Evolutionary conservation across 1,140 invertebrate species (phyloP).

Genomic region (Macrostomum lignano): DNA sequence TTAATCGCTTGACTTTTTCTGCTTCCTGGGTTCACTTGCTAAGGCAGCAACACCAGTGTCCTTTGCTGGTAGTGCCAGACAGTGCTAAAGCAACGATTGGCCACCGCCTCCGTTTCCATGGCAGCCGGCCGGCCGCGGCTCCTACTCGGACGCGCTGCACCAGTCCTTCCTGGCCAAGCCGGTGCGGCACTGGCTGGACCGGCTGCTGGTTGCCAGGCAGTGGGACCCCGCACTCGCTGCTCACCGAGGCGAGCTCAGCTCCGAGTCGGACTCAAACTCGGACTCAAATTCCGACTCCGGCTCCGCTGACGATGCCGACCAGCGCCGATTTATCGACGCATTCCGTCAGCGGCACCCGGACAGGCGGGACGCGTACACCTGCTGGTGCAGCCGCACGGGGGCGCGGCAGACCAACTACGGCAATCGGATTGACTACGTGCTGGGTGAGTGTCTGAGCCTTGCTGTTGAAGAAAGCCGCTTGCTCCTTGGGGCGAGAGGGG

Average conservation of each 20-base stretch:
- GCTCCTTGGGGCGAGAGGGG: too few species aligned
- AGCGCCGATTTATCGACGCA: slow-evolving; percentile 29
- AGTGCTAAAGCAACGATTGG: too few species aligned
- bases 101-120: too few species aligned
- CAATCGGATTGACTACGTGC: slow-evolving; percentile 33
- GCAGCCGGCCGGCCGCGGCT: too few species aligned
- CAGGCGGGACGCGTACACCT: slow-evolving; percentile 29
- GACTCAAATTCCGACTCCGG: slow-evolving; percentile 8
- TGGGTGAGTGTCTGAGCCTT: too few species aligned
- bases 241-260: slow-evolving; percentile 10
- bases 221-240: not conserved
- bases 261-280: slow-evolving; percentile 10
- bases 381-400: slow-evolving; percentile 31
- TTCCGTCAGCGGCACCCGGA: slow-evolving; percentile 31
- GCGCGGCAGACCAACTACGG: slow-evolving; percentile 34
- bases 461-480: too few species aligned
- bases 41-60: too few species aligned
- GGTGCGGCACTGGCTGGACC: slow-evolving; percentile 24
- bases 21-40: too few species aligned
- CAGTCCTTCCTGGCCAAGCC: slow-evolving; percentile 18
- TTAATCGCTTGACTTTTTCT: too few species aligned
- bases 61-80: too few species aligned
- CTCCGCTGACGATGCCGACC: too few species aligned
- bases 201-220: slow-evolving; percentile 12
- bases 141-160: too few species aligned